Conservation (phyloP, 2,113 vertebrate genomes). For the Holacanthus passer region DNA sequence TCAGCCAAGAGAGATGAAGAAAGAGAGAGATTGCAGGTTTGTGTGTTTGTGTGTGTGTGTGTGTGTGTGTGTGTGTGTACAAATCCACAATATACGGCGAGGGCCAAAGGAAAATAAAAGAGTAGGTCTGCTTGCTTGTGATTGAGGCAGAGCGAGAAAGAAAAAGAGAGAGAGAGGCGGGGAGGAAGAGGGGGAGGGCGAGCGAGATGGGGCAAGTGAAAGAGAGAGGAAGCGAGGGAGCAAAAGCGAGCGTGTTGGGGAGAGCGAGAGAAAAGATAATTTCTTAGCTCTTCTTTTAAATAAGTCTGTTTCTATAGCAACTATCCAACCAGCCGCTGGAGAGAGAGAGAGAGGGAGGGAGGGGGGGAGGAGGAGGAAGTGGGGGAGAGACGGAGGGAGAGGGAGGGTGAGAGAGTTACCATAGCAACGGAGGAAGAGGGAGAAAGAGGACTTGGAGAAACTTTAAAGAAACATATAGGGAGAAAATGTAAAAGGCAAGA, state of each 20-base stretch:
- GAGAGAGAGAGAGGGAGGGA: slow-evolving; percentile 51
- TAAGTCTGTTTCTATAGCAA: slow-evolving; percentile 87
- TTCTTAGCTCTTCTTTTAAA: slow-evolving; percentile 84
- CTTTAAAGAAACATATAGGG: slow-evolving; percentile 54
- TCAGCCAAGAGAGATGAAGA: slow-evolving; percentile 4
- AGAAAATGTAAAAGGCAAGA: slow-evolving; percentile 55
- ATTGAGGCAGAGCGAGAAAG: slow-evolving; percentile 44
- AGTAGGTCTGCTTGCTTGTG: slow-evolving; percentile 55
- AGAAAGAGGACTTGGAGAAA: slow-evolving; percentile 70
- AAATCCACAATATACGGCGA: slow-evolving; percentile 39
- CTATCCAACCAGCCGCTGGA: slow-evolving; percentile 76
- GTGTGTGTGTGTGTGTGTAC: slow-evolving; percentile 40
- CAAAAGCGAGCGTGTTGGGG: slow-evolving; percentile 45
- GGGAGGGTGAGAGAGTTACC: slow-evolving; percentile 69
- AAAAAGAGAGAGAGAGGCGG: neutral
- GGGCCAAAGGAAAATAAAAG: slow-evolving; percentile 63
- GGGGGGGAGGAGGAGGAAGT: slow-evolving; percentile 35
- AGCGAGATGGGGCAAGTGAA: slow-evolving; percentile 17
- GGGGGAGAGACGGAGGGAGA: slow-evolving; percentile 47
- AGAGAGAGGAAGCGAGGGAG: slow-evolving; percentile 35
- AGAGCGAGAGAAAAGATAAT: slow-evolving; percentile 76
- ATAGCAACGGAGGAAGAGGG: slow-evolving; percentile 78
- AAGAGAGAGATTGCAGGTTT: slow-evolving; percentile 18
- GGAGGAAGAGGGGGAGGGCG: neutral
- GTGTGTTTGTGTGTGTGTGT: slow-evolving; percentile 16